Base-by-base conservation (phyloP, 1,140 invertebrate genomes). In the Drosophila kohkoa region DNA sequence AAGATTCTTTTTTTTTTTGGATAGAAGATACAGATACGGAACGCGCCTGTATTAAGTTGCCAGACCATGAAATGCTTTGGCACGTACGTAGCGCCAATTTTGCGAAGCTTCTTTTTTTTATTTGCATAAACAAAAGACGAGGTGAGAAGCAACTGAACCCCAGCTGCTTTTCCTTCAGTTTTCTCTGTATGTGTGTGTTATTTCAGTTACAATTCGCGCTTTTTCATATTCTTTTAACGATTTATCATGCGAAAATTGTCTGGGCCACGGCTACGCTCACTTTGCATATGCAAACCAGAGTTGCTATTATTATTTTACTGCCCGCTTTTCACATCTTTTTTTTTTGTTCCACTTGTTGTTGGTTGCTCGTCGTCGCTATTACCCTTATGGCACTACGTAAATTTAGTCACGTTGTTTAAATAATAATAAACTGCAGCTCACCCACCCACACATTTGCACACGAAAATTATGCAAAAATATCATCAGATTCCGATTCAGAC, bases 171-270 rank as follows among this genome's bases (percentile, higher is more conserved):
- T 45, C 38, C 16, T 13, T 5, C 62, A 7, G 43, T n/a, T 30
- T 51, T 64, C 0, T 41, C 2, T 63, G 5, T 28, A 5, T 82
- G 58, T 73, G 64, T 85, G 52, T 80, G 66, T 82, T 76, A 79
- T 87, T 87, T 86, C 76, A 77, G 82, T 82, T 79, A 86, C 82
- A 86, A 88, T 86, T 88, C 82, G 76, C 83, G 79, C 54, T 73
- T 76, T 87, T 82, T 82, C 83, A 89, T 89, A 88, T 79, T 83
- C 77, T 76, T 88, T 88, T 85, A 89, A 88, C 85, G 81, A 88
- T 88, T 88, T 88, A 89, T 88, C 81, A 88, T 88, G 85, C 81
- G 85, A 89, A 83, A 89, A 89, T 88, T 89, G 85, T 88, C 77
- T 82, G 81, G 69, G 71, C 65, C 68, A 81, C 72, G 73, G 77